phyloP scores from a whole-genome alignment of 2,113 vertebrate genomes.

The Cranoglanis bouderius region DNA sequence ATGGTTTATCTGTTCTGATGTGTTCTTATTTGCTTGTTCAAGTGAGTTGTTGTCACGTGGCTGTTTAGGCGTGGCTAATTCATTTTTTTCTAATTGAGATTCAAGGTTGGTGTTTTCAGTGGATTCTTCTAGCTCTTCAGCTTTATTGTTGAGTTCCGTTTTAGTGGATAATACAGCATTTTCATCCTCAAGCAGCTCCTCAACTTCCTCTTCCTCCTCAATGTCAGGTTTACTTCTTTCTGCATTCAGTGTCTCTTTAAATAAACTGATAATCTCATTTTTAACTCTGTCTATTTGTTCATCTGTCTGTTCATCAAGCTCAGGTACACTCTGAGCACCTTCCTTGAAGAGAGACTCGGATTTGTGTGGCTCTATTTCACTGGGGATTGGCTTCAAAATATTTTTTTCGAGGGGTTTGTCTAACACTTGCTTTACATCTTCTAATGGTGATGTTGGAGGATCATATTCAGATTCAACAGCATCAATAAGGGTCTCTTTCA shows the following conservation, averaged over 20 bases:
- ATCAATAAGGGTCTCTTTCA: neutral
- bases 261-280: slow-evolving; percentile 25
- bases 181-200: slow-evolving; percentile 85
- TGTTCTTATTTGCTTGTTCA: neutral
- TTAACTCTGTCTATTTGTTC: slow-evolving; percentile 40
- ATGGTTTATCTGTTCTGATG: neutral
- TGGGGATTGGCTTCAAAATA: neutral
- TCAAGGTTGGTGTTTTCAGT: slow-evolving; percentile 14
- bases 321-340: neutral
- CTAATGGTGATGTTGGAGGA: neutral
- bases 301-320: neutral
- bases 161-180: slow-evolving; percentile 73
- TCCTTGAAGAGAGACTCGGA: neutral
- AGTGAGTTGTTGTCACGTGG: neutral
- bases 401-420: slow-evolving; percentile 20
- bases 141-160: slow-evolving; percentile 24
- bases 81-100: neutral
- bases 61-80: neutral
- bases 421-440: slow-evolving; percentile 9
- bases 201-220: slow-evolving; percentile 30
- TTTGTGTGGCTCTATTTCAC: neutral
- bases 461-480: slow-evolving; percentile 4
- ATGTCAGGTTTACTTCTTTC: slow-evolving; percentile 21
- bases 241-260: slow-evolving; percentile 50
- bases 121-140: neutral